A percentile compares a stretch with the other conserved stretches of the same genome.
Conservation (phyloP, 2,113 vertebrate species). For the Odocoileus hemionus region DNA sequence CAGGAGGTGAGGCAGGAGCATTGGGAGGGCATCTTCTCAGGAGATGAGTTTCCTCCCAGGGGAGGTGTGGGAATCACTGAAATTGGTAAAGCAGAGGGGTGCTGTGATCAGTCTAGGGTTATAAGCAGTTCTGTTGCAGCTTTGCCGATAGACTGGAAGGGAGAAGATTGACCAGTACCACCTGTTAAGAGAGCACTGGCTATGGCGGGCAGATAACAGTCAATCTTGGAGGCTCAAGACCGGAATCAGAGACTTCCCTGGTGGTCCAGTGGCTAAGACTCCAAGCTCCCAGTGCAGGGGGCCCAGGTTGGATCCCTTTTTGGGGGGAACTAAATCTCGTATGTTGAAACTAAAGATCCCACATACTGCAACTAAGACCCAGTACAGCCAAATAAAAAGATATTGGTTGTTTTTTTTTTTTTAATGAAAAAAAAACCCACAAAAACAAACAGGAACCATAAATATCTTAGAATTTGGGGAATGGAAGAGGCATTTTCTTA, state of each 20-base stretch:
- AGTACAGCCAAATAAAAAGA: not conserved
- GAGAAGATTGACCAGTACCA: not conserved
- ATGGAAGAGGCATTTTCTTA: not conserved
- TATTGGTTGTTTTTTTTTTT: not conserved
- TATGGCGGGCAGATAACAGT: not conserved
- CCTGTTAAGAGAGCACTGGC: not conserved
- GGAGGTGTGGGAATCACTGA: not conserved
- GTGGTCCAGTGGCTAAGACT: not conserved
- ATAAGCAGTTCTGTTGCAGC: not conserved
- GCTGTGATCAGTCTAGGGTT: not conserved
- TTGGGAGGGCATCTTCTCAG: not conserved
- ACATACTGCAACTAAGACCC: not conserved
- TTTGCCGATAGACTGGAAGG: not conserved
- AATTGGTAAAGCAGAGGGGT: not conserved
- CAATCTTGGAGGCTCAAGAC: not conserved
- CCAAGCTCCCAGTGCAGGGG: not conserved
- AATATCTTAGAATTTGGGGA: not conserved
- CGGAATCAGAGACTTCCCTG: not conserved
- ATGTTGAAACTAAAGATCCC: not conserved
- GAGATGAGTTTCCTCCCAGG: not conserved
- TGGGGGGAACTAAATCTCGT: not conserved
- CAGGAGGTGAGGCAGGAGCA: not conserved
- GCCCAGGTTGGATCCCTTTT: not conserved
- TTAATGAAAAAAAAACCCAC: rapidly evolving
- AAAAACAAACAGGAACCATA: not conserved